phyloP scores from a whole-genome alignment of 1,140 invertebrate genomes.

The Dinoponera quadriceps region DNA sequence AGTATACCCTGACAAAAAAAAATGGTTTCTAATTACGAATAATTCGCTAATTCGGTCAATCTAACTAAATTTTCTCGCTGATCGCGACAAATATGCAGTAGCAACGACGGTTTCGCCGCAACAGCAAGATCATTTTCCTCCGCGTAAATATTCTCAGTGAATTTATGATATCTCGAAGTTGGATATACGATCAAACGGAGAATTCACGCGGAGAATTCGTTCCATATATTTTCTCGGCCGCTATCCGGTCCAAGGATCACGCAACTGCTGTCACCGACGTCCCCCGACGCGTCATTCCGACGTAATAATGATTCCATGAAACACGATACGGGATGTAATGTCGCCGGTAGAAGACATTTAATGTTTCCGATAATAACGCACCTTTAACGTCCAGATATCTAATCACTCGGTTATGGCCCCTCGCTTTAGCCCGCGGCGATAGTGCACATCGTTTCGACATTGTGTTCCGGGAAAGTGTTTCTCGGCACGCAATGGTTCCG shows the following conservation, averaged over 20 bases:
- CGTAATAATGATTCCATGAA: constrained; percentile 41
- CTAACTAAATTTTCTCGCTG: too few relatives aligned
- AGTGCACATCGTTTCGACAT: constrained; percentile 54
- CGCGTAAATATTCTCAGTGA: constrained; percentile 17
- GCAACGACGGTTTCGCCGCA: too few relatives aligned
- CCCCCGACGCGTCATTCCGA: constrained; percentile 4
- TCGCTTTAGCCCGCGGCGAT: constrained; percentile 38
- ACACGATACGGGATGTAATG: constrained; percentile 35
- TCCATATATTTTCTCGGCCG: constrained; percentile 2
- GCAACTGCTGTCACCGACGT: background rate
- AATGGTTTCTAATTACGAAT: too few relatives aligned
- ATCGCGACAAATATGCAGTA: too few relatives aligned
- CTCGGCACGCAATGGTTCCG: constrained; percentile 43
- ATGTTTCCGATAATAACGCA: constrained; percentile 46
- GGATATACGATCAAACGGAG: constrained; percentile 15
- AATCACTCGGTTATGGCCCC: constrained; percentile 52
- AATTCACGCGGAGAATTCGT: constrained; percentile 1
- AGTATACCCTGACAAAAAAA: too few relatives aligned
- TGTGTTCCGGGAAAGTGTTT: constrained; percentile 48
- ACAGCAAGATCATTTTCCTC: too few relatives aligned
- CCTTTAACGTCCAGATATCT: constrained; percentile 45
- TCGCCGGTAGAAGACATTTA: constrained; percentile 38
- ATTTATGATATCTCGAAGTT: constrained; percentile 1
- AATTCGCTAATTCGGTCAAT: too few relatives aligned
- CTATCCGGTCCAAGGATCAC: background rate